These are phyloP conservation scores for Coluber constrictor DNA, from an alignment of 2,797 vertebrate genomes.

Conservation along the genomic window DNA sequence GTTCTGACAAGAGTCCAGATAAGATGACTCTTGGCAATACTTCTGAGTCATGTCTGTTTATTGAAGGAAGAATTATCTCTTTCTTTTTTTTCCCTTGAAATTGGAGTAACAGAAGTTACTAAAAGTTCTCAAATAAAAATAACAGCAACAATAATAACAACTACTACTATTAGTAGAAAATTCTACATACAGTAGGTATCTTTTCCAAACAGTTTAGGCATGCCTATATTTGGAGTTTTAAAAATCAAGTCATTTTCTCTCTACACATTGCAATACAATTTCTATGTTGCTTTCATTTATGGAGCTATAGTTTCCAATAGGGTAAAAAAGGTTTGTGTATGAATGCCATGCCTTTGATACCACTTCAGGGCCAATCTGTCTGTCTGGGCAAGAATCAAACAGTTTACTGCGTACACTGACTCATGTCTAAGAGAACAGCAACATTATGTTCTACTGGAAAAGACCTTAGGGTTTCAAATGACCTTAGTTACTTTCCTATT, in stretches of 20 bases:
- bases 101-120: neutral
- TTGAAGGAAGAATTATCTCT: neutral
- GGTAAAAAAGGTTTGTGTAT: neutral
- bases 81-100: neutral
- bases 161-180: neutral
- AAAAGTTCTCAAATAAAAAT: neutral
- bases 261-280: neutral
- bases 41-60: neutral
- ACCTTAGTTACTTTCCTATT: neutral
- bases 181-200: neutral
- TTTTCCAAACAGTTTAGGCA: neutral
- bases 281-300: neutral
- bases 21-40: neutral
- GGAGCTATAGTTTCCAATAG: neutral
- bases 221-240: neutral
- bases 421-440: neutral
- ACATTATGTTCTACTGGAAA: neutral
- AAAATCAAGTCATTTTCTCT: neutral
- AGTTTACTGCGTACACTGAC: neutral
- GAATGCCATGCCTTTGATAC: neutral
- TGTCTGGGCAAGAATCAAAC: neutral
- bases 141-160: neutral
- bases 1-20: neutral
- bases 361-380: neutral
- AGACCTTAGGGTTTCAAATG: neutral